Percentiles rank a stretch among this genome's conserved stretches.
Evolutionary conservation across 2,888 invertebrate genomes (phyloP).

Genomic region (Acleris cristana): DNA sequence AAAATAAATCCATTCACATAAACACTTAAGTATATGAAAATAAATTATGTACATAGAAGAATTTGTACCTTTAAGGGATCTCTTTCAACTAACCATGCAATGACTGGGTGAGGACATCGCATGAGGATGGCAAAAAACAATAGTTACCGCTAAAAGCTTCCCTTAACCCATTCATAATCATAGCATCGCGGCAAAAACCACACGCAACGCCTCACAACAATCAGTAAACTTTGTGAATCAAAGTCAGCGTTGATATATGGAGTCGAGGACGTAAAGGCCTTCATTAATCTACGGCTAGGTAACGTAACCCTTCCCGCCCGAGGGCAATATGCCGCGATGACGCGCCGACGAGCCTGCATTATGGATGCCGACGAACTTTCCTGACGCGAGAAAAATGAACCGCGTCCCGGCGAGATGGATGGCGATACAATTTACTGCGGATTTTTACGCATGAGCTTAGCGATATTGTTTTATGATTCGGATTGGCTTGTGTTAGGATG

Average conservation of each 20-base stretch:
- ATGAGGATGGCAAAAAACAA: too few relatives aligned
- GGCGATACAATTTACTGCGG: constrained; percentile 67
- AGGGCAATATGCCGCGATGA: constrained; percentile 77
- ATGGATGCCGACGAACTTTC: constrained; percentile 77
- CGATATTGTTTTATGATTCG: constrained; percentile 11
- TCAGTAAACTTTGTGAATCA: constrained; percentile 17
- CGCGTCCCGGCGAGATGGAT: constrained; percentile 69
- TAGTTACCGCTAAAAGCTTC: background rate
- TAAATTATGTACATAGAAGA: too few relatives aligned
- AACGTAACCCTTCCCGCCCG: constrained; percentile 61
- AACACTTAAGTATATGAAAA: too few relatives aligned
- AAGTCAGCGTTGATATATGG: constrained; percentile 37
- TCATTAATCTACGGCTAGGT: constrained; percentile 63
- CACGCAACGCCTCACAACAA: constrained; percentile 5
- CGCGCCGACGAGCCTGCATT: constrained; percentile 80
- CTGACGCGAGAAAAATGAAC: constrained; percentile 83
- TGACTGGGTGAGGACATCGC: too few relatives aligned
- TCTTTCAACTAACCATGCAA: too few relatives aligned
- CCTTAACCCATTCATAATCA: background rate
- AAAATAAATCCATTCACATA: too few relatives aligned
- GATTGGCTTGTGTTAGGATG: background rate
- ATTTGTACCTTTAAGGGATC: too few relatives aligned
- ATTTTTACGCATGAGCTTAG: constrained; percentile 24
- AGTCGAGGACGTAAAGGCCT: constrained; percentile 50
- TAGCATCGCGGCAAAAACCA: background rate